phyloP scores from a whole-genome alignment of 1,140 invertebrate species.

The Macrosteles quadrilineatus region DNA sequence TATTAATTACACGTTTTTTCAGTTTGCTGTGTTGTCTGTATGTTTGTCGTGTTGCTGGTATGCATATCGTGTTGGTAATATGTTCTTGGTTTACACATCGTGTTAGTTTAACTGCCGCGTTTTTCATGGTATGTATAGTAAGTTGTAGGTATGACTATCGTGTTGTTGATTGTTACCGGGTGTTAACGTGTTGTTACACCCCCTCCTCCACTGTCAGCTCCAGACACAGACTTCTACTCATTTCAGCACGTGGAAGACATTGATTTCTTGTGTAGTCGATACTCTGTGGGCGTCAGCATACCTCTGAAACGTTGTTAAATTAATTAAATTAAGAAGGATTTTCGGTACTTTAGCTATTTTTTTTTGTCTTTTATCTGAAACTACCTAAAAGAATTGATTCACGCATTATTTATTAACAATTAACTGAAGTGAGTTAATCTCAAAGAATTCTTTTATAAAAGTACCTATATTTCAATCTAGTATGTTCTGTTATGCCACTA shows the following conservation, averaged over 20 bases:
- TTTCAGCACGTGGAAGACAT: constrained; percentile 32
- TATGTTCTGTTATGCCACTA: neutral
- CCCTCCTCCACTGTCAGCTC: too few species aligned
- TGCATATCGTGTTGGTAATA: too few species aligned
- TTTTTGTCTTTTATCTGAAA: neutral
- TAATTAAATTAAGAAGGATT: neutral
- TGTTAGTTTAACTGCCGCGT: too few species aligned
- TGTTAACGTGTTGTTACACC: too few species aligned
- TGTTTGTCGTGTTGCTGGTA: too few species aligned
- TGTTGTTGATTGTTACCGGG: too few species aligned
- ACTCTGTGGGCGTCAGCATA: constrained; percentile 70
- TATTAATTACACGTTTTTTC: too few species aligned
- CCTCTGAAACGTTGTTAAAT: constrained; percentile 51
- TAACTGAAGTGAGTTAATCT: neutral
- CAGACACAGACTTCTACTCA: neutral
- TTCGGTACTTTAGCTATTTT: neutral
- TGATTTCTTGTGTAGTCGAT: constrained; percentile 57
- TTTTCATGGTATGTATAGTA: too few species aligned
- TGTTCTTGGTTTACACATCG: too few species aligned
- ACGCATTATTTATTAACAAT: neutral
- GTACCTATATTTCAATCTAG: neutral
- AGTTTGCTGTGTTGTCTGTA: too few species aligned
- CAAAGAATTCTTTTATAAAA: neutral
- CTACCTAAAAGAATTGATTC: neutral
- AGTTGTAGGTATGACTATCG: too few species aligned